Conservation (phyloP, 2,888 invertebrate genomes). For the Isoperla grammatica region DNA sequence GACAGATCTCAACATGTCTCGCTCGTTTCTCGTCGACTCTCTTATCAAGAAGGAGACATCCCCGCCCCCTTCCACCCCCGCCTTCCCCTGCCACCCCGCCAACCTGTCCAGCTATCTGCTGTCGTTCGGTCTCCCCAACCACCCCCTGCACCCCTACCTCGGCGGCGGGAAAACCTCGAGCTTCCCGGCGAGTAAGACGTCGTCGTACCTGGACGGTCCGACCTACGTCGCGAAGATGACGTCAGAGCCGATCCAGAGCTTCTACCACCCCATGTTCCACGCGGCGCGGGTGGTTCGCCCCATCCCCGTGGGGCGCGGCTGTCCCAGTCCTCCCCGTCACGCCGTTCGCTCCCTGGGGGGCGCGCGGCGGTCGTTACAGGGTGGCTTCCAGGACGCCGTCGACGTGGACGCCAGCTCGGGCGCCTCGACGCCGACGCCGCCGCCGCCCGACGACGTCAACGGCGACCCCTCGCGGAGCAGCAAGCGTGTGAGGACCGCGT, state of each 20-base stretch:
- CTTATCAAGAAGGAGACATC: constrained; percentile 60
- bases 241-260: background rate
- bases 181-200: background rate
- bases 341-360: constrained; percentile 10
- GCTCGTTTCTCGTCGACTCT: constrained; percentile 76
- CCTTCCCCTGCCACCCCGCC: constrained; percentile 34
- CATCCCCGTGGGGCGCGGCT: constrained; percentile 8
- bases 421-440: constrained; percentile 51
- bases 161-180: background rate
- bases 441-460: constrained; percentile 35
- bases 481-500: constrained; percentile 88
- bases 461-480: constrained; percentile 49
- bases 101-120: constrained; percentile 28
- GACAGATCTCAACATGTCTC: constrained; percentile 55
- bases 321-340: background rate
- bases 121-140: constrained; percentile 13
- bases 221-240: background rate
- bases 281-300: constrained; percentile 19
- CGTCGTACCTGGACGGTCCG: background rate
- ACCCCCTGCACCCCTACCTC: background rate
- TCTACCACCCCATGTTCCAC: background rate
- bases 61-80: constrained; percentile 27
- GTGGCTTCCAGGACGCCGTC: constrained; percentile 34
- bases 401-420: constrained; percentile 13
- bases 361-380: background rate